Conservation (phyloP, 1,140 invertebrate species). For the Drosophila lini region DNA sequence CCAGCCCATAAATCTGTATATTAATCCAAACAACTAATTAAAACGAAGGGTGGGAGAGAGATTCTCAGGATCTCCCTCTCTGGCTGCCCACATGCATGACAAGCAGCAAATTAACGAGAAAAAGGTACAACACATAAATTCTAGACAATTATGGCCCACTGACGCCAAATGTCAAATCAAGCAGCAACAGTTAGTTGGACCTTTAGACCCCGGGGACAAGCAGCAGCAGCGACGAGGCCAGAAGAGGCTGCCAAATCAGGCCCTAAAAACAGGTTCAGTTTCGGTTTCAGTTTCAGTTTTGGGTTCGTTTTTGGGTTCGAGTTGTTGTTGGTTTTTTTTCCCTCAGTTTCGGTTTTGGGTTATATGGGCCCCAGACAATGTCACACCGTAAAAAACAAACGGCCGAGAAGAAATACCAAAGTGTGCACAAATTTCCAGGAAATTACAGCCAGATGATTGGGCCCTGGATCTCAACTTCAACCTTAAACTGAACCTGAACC, state of each 20-base stretch:
- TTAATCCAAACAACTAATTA: slow-evolving; percentile 72
- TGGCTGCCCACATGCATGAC: slow-evolving; percentile 59
- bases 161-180: slow-evolving; percentile 84
- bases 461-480: slow-evolving; percentile 9
- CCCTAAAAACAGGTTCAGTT: slow-evolving; percentile 83
- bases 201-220: slow-evolving; percentile 61
- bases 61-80: slow-evolving; percentile 42
- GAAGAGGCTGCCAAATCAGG: slow-evolving; percentile 74
- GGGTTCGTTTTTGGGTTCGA: slow-evolving; percentile 16
- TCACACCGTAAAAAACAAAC: slow-evolving; percentile 73
- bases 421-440: slow-evolving; percentile 84
- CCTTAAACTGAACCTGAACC: slow-evolving; percentile 33
- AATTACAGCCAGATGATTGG: slow-evolving; percentile 65
- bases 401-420: slow-evolving; percentile 75
- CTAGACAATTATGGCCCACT: slow-evolving; percentile 81
- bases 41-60: slow-evolving; percentile 35
- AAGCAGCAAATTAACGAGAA: slow-evolving; percentile 72
- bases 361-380: slow-evolving; percentile 67
- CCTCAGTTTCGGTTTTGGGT: slow-evolving; percentile 11
- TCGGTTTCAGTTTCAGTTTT: slow-evolving; percentile 64
- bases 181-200: slow-evolving; percentile 80
- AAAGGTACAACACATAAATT: slow-evolving; percentile 83
- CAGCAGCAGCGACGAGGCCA: not conserved
- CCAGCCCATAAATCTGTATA: slow-evolving; percentile 43
- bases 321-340: not conserved